Base-by-base conservation (phyloP, 1,140 invertebrate genomes). In the Drosophila aff. region DNA sequence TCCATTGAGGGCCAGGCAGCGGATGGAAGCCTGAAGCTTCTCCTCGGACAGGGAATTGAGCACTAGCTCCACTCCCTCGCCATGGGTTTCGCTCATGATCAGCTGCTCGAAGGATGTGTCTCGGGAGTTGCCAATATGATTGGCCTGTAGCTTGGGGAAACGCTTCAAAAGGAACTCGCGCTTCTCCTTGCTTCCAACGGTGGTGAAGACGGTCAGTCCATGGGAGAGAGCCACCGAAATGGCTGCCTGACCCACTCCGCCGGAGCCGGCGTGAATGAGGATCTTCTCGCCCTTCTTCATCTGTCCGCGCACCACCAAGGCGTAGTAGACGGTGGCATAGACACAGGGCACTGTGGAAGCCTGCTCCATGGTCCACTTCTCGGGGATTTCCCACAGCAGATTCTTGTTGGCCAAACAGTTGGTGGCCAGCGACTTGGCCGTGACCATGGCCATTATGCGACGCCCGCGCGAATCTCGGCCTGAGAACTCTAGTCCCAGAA, bases 221-320 rank as follows among this genome's bases (percentile, higher is more conserved):
- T 96, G 95, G 83, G 96, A 95, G 4, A 99, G 93, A 23, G 98
- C 97, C 82, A 99, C 97, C 4, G 97, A 94, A 80, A 99, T 99
- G 72, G 98, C 97, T 9, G 98, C 98, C 94, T 98, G 97, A 2
- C 98, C 98, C 18, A 99, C 98, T 81, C 98, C 98, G 76, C 98
- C 99, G 76, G 97, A 96, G 76, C 98, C 98, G 53, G 98, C 98
- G 92, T 99, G 99, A 77, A 99, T 97, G 1, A 99, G 94, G n/a
- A 99, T 95, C 31, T 94, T 95, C 89, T 99, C 97, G 2, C 98
- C 98, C 66, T 94, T 94, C 82, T 94, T 95, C 93, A 99, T 95
- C 64, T 95, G 93, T 13, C 98, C 98, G 72, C 98, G 94, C n/a
- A 98, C 95, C 49, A 96, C 93, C 11, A 99, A 94, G 8, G 98